Percentiles rank a stretch among this genome's conserved stretches.
These are phyloP conservation scores for Anaspis maculata DNA, from an alignment of 2,888 invertebrate species.

Conservation along the genomic window DNA sequence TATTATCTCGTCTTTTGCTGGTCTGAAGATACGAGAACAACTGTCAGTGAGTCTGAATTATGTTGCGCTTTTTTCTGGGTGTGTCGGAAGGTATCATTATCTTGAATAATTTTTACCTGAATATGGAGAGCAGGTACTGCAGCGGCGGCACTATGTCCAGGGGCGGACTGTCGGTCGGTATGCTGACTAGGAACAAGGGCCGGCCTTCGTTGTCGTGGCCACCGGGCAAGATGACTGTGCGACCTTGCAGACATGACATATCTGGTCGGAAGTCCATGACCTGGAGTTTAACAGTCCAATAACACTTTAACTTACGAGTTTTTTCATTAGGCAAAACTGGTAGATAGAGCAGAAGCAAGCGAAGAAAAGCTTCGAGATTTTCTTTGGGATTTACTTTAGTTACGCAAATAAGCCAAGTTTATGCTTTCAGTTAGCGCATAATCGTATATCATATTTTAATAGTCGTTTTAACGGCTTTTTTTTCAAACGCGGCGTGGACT, in stretches of 20 bases:
- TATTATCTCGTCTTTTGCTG: background rate
- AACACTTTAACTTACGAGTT: too few species aligned
- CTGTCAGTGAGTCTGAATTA: too few species aligned
- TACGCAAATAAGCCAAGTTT: too few species aligned
- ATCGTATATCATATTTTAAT: too few species aligned
- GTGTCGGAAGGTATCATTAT: too few species aligned
- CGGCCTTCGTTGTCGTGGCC: slow-evolving; percentile 57
- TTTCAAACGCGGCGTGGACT: too few species aligned
- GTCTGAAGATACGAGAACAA: background rate
- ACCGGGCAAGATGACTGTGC: slow-evolving; percentile 55
- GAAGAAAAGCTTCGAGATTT: background rate
- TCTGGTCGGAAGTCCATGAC: slow-evolving; percentile 49
- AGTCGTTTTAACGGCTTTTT: too few species aligned
- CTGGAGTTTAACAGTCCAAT: too few species aligned
- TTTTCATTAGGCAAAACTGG: too few species aligned
- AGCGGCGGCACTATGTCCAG: slow-evolving; percentile 39
- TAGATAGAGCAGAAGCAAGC: too few species aligned
- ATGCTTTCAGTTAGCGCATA: too few species aligned
- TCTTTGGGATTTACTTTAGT: background rate
- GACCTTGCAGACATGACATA: slow-evolving; percentile 45
- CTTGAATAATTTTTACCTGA: slow-evolving; percentile 41
- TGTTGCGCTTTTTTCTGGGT: too few species aligned
- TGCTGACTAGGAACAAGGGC: slow-evolving; percentile 53
- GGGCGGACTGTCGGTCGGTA: slow-evolving; percentile 50
- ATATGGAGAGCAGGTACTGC: slow-evolving; percentile 47